phyloP scores from a whole-genome alignment of 2,113 vertebrate genomes.

The Leptobrachium ailaonicum region DNA sequence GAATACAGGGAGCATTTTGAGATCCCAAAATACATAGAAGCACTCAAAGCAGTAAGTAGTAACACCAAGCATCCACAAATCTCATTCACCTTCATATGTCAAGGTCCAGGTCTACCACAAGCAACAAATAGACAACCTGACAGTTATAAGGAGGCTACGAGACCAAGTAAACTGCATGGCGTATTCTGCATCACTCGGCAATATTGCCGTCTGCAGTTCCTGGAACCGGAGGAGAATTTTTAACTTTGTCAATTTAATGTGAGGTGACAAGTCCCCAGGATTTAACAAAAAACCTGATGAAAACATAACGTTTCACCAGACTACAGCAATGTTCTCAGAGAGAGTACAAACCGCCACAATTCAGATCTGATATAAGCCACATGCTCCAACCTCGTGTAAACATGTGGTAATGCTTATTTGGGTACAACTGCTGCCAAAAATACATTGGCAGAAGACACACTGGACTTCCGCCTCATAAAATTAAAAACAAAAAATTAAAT shows the following conservation, averaged over 20 bases:
- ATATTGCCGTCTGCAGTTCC: too few species aligned
- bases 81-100: too few species aligned
- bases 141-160: too few species aligned
- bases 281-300: background rate
- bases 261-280: background rate
- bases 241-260: background rate
- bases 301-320: background rate
- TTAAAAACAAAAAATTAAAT: background rate
- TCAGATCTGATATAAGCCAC: constrained; percentile 14
- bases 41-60: too few species aligned
- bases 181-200: too few species aligned
- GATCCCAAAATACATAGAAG: too few species aligned
- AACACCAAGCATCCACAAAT: too few species aligned
- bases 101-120: too few species aligned
- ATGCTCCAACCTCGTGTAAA: constrained; percentile 2
- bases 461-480: constrained; percentile 28
- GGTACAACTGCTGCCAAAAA: constrained; percentile 16
- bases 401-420: constrained; percentile 23
- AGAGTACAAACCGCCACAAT: constrained; percentile 4
- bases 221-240: too few species aligned
- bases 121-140: too few species aligned
- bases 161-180: too few species aligned
- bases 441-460: constrained; percentile 9
- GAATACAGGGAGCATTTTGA: too few species aligned
- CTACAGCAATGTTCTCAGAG: background rate